phyloP scores from a whole-genome alignment of 2,888 invertebrate species.

The Adelphocoris suturalis region DNA sequence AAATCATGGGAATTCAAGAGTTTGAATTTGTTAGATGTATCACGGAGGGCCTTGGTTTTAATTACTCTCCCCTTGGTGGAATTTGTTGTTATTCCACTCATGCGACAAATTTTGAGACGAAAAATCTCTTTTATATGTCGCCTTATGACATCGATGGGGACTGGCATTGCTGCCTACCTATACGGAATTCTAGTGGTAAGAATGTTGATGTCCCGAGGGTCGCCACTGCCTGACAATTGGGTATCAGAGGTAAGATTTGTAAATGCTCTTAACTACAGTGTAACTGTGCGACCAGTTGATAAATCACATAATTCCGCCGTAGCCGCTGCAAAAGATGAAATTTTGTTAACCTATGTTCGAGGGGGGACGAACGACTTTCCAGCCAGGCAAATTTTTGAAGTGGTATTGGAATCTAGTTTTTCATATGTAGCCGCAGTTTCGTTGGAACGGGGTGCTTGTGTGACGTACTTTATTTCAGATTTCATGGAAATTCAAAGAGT shows the following conservation, averaged over 20 bases:
- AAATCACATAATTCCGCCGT: no score
- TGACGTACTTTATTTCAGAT: conserved; percentile 29
- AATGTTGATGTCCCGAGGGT: background rate
- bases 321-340: background rate
- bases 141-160: background rate
- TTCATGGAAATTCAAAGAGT: conserved; percentile 22
- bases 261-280: conserved; percentile 9
- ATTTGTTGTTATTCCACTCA: background rate
- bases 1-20: background rate
- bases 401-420: background rate
- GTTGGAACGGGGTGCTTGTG: background rate
- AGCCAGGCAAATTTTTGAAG: background rate
- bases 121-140: background rate
- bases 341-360: background rate
- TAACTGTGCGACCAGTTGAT: background rate
- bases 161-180: background rate
- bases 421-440: background rate
- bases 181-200: conserved; percentile 7
- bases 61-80: background rate
- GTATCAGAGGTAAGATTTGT: background rate
- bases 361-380: background rate
- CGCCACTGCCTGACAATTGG: conserved; percentile 19
- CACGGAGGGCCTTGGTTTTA: background rate
- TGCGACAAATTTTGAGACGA: background rate
- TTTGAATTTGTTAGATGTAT: background rate